Evolutionary conservation across 2,888 invertebrate genomes (phyloP), one percentile per base, ranked within the genome.

Genomic region (Rhodophaea formosa): DNA sequence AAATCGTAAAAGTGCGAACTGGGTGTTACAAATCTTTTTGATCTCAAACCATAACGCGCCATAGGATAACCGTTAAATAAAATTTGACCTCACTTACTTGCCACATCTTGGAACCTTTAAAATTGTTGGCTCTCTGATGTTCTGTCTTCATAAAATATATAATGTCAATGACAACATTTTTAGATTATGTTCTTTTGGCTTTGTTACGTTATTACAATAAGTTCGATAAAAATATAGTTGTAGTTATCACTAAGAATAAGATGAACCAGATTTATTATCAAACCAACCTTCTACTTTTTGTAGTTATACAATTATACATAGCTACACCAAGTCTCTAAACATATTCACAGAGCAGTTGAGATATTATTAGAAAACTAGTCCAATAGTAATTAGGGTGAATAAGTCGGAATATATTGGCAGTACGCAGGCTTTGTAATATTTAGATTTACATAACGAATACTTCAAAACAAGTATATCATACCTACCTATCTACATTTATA

Each of bases 401-500:
- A 49, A 32, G 32, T 49, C 3, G 35, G 14, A 49, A 15, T 51
- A 15, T 7, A 14, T 49, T 51, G 51, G 43, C 54, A 54, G 54
- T 54, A 32, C 1, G 3, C 30, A 32, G 32, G 30, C 30, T 54
- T 52, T 44, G 32, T 29, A 29, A 43, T 29, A 54, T 15, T 10
- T n/a, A 17, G 1, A 16, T 14, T 53, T 17, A 39, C 15, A 46
- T 7, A 51, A 17, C 14, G 0, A 29, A 39, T 39, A 44, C 30
- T 46, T 23, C 42, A 53, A 47, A 57, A 39, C 35, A 44, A 44
- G 35, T 58, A 58, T 59, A 61, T 57, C 35, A 59, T 63, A 61
- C 53, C 71, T 74, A 72, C 66, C 74, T 76, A 75, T 57, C 72
- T 74, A 75, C 59, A 44, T 64, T 62, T 62, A 66, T 44, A 44